These are phyloP conservation scores for Thunnus maccoyii DNA, from an alignment of 2,113 vertebrate genomes.

Conservation along the genomic window DNA sequence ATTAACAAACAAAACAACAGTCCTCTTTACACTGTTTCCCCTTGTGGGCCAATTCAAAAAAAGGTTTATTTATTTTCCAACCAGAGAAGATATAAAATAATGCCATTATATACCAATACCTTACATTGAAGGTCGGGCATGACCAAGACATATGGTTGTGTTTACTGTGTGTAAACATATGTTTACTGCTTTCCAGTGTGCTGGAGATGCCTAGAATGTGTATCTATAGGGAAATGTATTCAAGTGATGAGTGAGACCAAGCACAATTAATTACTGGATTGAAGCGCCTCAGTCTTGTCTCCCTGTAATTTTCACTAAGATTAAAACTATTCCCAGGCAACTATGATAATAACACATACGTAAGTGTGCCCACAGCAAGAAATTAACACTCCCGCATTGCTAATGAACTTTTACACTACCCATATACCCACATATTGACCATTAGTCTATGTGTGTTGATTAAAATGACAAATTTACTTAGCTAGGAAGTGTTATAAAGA, in stretches of 20 bases:
- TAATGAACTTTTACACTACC: constrained; percentile 30
- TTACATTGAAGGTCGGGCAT: constrained; percentile 19
- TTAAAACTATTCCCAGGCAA: constrained; percentile 73
- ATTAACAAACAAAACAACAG: constrained; percentile 71
- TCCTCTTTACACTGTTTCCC: constrained; percentile 40
- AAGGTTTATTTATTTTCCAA: constrained; percentile 44
- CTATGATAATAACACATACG: constrained; percentile 53
- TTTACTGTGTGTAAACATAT: constrained; percentile 62
- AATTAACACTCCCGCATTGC: constrained; percentile 23
- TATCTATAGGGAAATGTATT: constrained; percentile 53
- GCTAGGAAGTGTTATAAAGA: background rate
- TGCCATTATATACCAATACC: constrained; percentile 5
- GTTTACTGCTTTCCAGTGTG: constrained; percentile 25
- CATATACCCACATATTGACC: no score
- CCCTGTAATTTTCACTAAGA: constrained; percentile 65
- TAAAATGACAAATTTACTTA: background rate
- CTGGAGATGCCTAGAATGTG: constrained; percentile 33
- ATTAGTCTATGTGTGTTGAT: background rate
- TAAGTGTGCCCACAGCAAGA: constrained; percentile 18
- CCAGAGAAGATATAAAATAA: constrained; percentile 50
- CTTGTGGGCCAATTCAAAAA: constrained; percentile 46
- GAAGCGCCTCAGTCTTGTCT: constrained; percentile 49
- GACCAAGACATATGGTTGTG: constrained; percentile 29
- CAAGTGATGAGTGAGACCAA: constrained; percentile 30
- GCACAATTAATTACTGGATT: constrained; percentile 68